These are phyloP conservation scores for Diploscapter pachys DNA, from an alignment of 1,140 invertebrate genomes.

Conservation along the genomic window DNA sequence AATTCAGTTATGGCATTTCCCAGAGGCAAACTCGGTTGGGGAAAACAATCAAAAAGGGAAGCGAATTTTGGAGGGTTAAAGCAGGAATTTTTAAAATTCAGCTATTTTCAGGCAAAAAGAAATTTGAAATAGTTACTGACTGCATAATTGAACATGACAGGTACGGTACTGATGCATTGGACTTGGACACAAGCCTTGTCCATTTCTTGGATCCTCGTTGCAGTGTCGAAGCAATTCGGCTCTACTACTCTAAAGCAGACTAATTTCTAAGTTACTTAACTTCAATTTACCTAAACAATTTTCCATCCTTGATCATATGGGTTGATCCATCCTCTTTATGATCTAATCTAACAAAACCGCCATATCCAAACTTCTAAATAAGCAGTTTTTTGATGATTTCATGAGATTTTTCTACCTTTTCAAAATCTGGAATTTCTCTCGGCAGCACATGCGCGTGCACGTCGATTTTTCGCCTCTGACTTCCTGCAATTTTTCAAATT, in stretches of 20 bases:
- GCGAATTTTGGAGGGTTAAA: too few species aligned
- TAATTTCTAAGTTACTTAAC: neutral
- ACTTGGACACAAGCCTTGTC: constrained; percentile 63
- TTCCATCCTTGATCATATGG: constrained; percentile 66
- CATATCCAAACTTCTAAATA: constrained; percentile 66
- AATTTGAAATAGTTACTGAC: constrained; percentile 54
- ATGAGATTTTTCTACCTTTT: constrained; percentile 59
- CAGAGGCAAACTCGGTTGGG: too few species aligned
- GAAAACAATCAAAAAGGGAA: too few species aligned
- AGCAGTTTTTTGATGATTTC: constrained; percentile 20
- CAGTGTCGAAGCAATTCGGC: constrained; percentile 65
- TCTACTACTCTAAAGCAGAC: constrained; percentile 61
- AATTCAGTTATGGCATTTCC: too few species aligned
- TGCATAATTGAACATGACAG: constrained; percentile 71
- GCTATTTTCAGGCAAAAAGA: neutral
- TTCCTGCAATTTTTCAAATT: too few species aligned
- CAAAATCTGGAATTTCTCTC: constrained; percentile 64
- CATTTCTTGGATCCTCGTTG: constrained; percentile 62
- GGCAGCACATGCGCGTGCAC: constrained; percentile 68
- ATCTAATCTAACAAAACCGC: constrained; percentile 65
- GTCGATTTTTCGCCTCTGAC: constrained; percentile 62
- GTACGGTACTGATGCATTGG: constrained; percentile 69
- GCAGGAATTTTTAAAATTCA: too few species aligned
- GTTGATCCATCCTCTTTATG: constrained; percentile 60
- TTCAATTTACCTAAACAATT: constrained; percentile 61